Base-by-base conservation (phyloP, 1,140 invertebrate genomes). In the Meloidogyne hapla region DNA sequence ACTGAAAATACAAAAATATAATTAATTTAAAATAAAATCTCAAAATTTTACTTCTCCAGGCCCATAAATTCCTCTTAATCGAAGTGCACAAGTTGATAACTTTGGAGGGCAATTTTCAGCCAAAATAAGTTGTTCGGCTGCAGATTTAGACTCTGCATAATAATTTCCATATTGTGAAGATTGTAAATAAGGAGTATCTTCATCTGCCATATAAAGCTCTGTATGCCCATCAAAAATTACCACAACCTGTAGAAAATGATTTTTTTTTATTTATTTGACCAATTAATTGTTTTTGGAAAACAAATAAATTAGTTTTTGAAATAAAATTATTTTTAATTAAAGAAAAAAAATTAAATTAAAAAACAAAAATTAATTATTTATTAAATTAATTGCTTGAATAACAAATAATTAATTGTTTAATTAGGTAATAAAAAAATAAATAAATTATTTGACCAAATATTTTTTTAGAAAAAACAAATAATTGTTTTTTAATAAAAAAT, bases 41-140 rank as follows among this genome's bases (percentile, higher is more conserved):
- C 25, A 10, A 56, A 33, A 28, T 38, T 48, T 13, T 18, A 73
- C 70, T 66, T 82, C 81, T 42, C 81, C 81, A 25, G 81, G 81
- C 13, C 81, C 81, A 74, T 83, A 82, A 72, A 82, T 82, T 5
- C 81, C 81, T 9, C 81, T 68, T 18, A 82, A 72, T 23, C 81
- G 75, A 13, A 82, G 70, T 0, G 81, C 81, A 69, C 78, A 80
- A 2, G 81, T 82, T 21, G 62, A n/a, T 8, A 81, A 33, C 5
- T 68, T 68, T 10, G 48, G 38, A 8, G 62, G 45, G 12, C 13
- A 26, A 63, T 80, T 81, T 40, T 67, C 77, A 56, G n/a, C 2
- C 21, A 82, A 64, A 15, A 82, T 72, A 23, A 65, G 26, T 45
- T 81, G 40, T 64, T 82, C 81, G 5, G 79, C 81, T 25, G 81